Conservation (phyloP, 2,797 vertebrate genomes). For the Mastacembelus armatus region DNA sequence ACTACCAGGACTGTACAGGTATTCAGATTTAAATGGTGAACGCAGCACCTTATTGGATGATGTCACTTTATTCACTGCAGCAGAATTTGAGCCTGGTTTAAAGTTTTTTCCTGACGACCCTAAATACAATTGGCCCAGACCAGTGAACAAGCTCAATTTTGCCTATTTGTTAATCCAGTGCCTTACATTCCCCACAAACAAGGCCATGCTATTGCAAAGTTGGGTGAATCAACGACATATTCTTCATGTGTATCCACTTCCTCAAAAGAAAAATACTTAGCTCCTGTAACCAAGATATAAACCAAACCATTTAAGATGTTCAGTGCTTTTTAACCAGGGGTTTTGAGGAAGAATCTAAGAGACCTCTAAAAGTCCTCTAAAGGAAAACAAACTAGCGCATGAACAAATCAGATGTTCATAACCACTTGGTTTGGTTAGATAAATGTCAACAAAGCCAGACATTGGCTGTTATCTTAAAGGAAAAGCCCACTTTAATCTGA, state of each 20-base stretch:
- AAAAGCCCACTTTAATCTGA: not conserved
- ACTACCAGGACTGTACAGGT: not conserved
- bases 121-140: not conserved
- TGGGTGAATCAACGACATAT: slow-evolving; percentile 5
- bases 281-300: not conserved
- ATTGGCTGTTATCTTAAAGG: not conserved
- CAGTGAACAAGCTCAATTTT: not conserved
- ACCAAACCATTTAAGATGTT: not conserved
- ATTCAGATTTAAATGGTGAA: not conserved
- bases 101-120: not conserved
- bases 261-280: slow-evolving; percentile 11
- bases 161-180: not conserved
- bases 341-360: slow-evolving; percentile 4
- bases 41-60: not conserved
- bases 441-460: slow-evolving; percentile 12
- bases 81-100: not conserved
- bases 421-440: not conserved
- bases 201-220: too few relatives aligned
- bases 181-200: too few relatives aligned
- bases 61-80: not conserved
- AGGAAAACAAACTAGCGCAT: slow-evolving; percentile 5
- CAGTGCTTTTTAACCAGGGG: slow-evolving; percentile 1
- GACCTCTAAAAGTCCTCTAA: not conserved
- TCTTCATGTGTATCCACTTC: slow-evolving; percentile 3
- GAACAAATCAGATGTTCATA: slow-evolving; percentile 9